A percentile compares a stretch with the other conserved stretches of the same genome.
These are phyloP conservation scores for Schizopygopsis pylzovi DNA, from an alignment of 2,797 vertebrate species.

Conservation along the genomic window DNA sequence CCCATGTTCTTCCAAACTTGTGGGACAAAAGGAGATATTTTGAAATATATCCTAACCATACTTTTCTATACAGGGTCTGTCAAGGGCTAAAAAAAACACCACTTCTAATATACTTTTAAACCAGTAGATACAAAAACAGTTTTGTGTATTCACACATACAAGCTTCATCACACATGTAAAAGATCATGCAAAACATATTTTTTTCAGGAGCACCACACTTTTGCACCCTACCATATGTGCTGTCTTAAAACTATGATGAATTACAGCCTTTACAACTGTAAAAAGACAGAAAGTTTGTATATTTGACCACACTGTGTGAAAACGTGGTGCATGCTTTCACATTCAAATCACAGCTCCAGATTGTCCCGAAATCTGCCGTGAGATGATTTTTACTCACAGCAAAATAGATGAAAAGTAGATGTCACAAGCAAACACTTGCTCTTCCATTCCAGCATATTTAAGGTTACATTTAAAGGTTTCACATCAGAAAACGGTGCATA, in stretches of 20 bases:
- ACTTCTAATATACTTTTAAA: no score
- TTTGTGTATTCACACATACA: no score
- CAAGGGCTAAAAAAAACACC: no score
- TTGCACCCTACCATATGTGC: conserved; percentile 13
- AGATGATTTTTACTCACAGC: not conserved
- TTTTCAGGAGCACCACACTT: conserved; percentile 26
- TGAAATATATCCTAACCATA: not conserved
- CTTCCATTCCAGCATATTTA: no score
- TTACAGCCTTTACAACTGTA: conserved; percentile 27
- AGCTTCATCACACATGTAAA: not conserved
- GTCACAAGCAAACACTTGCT: not conserved
- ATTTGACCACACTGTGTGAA: conserved; percentile 19
- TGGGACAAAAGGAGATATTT: not conserved
- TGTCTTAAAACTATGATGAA: conserved; percentile 33
- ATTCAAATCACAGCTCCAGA: conserved; percentile 21
- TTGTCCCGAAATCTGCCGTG: not conserved
- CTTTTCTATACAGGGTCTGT: not conserved
- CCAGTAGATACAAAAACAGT: no score
- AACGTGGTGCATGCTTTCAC: conserved; percentile 17
- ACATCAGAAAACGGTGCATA: not conserved
- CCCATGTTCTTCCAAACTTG: not conserved
- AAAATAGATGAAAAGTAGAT: not conserved
- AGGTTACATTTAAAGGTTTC: not conserved
- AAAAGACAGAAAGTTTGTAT: conserved; percentile 23
- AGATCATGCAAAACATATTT: conserved; percentile 13